Evolutionary conservation across 2,113 vertebrate genomes (phyloP).

Genomic region (Thymallus thymallus): DNA sequence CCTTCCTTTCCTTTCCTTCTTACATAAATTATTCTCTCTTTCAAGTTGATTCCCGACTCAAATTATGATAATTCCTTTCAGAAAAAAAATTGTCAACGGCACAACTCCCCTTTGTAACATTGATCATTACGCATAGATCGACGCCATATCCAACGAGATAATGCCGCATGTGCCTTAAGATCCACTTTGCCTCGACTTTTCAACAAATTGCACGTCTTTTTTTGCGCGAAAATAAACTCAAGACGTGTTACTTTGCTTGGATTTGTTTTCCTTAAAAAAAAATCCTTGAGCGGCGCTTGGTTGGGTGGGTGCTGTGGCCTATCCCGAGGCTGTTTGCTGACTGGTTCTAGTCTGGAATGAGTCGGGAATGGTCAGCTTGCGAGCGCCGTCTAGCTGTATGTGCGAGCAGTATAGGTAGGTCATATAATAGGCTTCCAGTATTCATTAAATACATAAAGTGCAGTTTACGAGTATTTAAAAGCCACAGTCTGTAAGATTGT

Average conservation of each 20-base stretch:
- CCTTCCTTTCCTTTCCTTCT: background rate
- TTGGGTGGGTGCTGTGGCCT: constrained; percentile 60
- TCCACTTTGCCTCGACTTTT: constrained; percentile 62
- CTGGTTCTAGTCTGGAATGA: constrained; percentile 39
- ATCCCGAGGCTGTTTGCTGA: constrained; percentile 53
- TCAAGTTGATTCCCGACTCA: constrained; percentile 52
- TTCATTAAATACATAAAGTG: no score
- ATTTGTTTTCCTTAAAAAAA: constrained; percentile 30
- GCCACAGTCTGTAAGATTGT: no score
- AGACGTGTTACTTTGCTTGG: constrained; percentile 40
- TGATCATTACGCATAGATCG: constrained; percentile 68
- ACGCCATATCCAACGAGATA: constrained; percentile 55
- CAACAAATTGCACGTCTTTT: constrained; percentile 19
- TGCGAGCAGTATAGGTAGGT: background rate
- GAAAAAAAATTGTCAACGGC: constrained; percentile 56
- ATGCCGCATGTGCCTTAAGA: constrained; percentile 14
- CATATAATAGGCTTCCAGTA: no score
- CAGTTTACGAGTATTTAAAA: no score
- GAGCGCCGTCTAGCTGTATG: constrained; percentile 52
- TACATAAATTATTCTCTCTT: background rate
- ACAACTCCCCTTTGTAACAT: constrained; percentile 74
- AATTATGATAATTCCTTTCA: constrained; percentile 58
- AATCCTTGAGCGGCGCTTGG: constrained; percentile 53
- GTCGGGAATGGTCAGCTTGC: constrained; percentile 2
- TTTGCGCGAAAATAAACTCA: constrained; percentile 41